Evolutionary conservation across 1,140 invertebrate species (phyloP).

Genomic region (Pseudobourletiella spinata): DNA sequence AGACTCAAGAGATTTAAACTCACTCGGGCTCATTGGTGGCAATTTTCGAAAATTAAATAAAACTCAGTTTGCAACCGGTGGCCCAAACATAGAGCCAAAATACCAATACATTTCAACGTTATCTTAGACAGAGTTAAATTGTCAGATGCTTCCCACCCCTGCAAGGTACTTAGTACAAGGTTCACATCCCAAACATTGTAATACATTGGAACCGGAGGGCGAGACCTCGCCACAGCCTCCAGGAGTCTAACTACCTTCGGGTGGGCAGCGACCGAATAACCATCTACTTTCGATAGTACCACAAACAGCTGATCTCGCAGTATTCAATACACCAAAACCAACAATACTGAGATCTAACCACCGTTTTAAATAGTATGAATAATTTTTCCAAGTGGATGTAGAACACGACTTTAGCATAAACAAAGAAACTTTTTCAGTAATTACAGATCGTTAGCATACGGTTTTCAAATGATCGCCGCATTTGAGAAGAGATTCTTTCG

Average conservation of each 20-base stretch:
- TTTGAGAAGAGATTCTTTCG: neutral
- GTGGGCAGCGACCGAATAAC: neutral
- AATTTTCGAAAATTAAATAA: slow-evolving; percentile 1
- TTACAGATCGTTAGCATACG: too few relatives aligned
- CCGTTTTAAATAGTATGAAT: neutral
- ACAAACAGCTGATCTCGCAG: slow-evolving; percentile 10
- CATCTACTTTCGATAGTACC: neutral
- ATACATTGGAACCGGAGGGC: neutral
- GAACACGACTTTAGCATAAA: neutral
- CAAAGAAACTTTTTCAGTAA: neutral
- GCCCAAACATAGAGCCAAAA: neutral
- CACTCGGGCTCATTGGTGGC: neutral
- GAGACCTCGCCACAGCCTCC: neutral
- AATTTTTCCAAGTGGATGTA: neutral
- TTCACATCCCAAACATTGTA: neutral
- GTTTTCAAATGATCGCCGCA: neutral
- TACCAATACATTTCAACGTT: neutral
- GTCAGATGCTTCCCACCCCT: neutral
- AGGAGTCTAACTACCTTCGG: neutral
- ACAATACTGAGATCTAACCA: neutral
- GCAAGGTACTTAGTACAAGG: neutral
- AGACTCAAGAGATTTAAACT: neutral
- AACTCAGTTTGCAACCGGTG: neutral
- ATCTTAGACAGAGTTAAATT: neutral
- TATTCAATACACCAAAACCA: slow-evolving; percentile 2